Base-by-base conservation (phyloP, 2,797 vertebrate genomes). In the Mico argentatus region DNA sequence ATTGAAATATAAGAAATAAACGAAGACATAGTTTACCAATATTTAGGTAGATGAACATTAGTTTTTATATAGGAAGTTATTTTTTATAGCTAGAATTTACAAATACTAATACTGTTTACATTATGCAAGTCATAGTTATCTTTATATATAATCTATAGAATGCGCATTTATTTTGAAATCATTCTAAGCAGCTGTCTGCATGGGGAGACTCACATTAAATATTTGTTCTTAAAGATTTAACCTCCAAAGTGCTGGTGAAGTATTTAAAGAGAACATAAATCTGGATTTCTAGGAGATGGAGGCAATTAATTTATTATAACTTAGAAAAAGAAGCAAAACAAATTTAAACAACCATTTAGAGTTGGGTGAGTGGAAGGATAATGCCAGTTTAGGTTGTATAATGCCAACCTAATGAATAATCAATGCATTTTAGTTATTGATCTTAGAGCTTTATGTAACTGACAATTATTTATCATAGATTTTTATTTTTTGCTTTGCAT, bases 401-500 rank as follows among this genome's bases (percentile, higher is more conserved):
- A 41, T 41, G 41, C 41, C 41, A 41, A 52, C 3, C 39, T 48
- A 80, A 20, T 82, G 46, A 61, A 46, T 50, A 80, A 55, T 88
- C 76, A 88, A 20, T 30, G 8, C 7, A 77, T 75, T 92, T 83
- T 82, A 24, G 30, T 52, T 83, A 67, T 79, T 79, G 79, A 73
- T 46, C 5, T 59, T 67, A 67, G 59, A 90, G 30, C 30, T 79
- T 93, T 93, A 84, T 4, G 10, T 27, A 76, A 87, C 50, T 59
- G 7, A 24, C n/a, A n/a, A 59, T 50, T 75, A 33, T 82, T 94
- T 86, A 55, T 48, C n/a, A n/a, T 41, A 85, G 67, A 83, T 87
- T 95, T 97, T 84, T 75, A 72, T 79, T 46, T 87, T 85, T 83
- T 87, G 41, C 55, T 93, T 94, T 70, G n/a, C 13, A n/a, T 61